Evolutionary conservation across 2,113 vertebrate species (phyloP).

Genomic region (Cairina moschata): DNA sequence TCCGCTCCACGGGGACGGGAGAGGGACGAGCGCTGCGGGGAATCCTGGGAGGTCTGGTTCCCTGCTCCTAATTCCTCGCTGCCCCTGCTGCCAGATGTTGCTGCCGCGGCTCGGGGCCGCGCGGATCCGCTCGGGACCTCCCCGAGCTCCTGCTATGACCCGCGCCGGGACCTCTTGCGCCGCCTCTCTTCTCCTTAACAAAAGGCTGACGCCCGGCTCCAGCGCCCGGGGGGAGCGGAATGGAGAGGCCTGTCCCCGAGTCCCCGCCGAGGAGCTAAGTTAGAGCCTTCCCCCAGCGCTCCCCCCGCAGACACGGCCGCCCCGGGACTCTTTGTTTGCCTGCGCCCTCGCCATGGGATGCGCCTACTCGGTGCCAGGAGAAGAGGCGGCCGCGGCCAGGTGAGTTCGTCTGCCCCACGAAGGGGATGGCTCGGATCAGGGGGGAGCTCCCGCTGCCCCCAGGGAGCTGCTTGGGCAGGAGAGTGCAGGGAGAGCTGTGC

Average conservation of each 20-base stretch:
- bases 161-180: conserved; percentile 42
- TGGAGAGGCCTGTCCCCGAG: conserved; percentile 1
- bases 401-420: conserved; percentile 69
- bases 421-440: accelerated
- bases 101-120: conserved; percentile 67
- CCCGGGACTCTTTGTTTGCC: conserved; percentile 48
- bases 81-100: conserved; percentile 85
- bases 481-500: background rate
- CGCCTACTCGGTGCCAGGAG: conserved; percentile 82
- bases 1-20: conserved; percentile 75
- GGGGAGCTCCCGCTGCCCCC: accelerated
- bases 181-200: conserved; percentile 37
- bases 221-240: conserved; percentile 13
- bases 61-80: conserved; percentile 70
- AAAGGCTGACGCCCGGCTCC: conserved; percentile 48
- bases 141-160: conserved; percentile 49
- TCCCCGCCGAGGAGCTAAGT: conserved; percentile 27
- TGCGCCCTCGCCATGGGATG: conserved; percentile 85
- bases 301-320: background rate
- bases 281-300: background rate
- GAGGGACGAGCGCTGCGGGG: conserved; percentile 64
- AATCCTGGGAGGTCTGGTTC: conserved; percentile 80
- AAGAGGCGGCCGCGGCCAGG: conserved; percentile 82
- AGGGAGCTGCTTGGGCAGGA: background rate
- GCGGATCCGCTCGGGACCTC: conserved; percentile 30